phyloP scores from a whole-genome alignment of 1,140 invertebrate species.

The Gonioctena quinquepunctata region DNA sequence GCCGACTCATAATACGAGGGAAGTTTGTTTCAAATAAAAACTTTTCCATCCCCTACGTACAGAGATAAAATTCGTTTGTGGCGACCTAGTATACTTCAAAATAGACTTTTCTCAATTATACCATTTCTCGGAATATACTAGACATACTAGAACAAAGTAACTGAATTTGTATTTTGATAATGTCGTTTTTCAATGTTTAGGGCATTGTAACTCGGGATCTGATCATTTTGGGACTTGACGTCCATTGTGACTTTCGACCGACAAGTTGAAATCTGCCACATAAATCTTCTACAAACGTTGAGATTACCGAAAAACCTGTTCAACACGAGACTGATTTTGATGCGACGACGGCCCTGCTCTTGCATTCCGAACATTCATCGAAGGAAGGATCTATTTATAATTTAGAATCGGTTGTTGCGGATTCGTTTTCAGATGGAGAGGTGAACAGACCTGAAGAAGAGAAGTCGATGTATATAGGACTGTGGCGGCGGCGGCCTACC shows the following conservation, averaged over 20 bases:
- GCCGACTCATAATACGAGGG: too few species aligned
- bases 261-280: not conserved
- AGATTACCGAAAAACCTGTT: not conserved
- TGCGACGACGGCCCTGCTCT: not conserved
- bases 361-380: constrained; percentile 12
- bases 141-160: not conserved
- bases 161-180: too few species aligned
- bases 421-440: not conserved
- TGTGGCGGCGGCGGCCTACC: not conserved
- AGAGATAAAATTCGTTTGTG: too few species aligned
- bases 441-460: not conserved
- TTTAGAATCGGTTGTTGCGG: not conserved
- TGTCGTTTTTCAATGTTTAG: not conserved
- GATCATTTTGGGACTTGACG: too few species aligned
- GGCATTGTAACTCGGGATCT: too few species aligned
- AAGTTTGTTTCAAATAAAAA: too few species aligned
- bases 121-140: not conserved
- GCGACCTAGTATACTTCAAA: too few species aligned
- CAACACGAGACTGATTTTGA: not conserved
- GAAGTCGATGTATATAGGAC: not conserved
- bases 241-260: too few species aligned
- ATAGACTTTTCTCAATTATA: too few species aligned
- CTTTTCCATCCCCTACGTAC: too few species aligned
- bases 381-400: constrained; percentile 8
- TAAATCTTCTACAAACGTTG: not conserved